phyloP scores from a whole-genome alignment of 2,797 vertebrate species.

The Sebastes iracundus region DNA sequence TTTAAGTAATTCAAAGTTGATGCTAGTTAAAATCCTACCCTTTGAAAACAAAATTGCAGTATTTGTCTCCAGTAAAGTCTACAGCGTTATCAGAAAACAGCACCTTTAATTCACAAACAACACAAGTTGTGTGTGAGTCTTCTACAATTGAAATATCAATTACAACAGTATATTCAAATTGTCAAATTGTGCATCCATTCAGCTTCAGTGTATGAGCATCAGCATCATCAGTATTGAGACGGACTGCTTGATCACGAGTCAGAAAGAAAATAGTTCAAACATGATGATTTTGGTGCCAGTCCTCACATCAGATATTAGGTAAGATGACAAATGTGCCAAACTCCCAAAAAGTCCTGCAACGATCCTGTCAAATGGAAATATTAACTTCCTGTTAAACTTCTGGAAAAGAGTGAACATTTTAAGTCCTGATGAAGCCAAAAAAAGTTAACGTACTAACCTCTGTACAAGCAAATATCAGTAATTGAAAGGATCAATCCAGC shows the following conservation, averaged over 20 bases:
- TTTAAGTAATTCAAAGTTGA: conserved; percentile 15
- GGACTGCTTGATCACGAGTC: not conserved
- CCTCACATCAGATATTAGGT: conserved; percentile 20
- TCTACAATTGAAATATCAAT: conserved; percentile 1
- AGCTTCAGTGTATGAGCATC: not conserved
- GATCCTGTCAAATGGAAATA: conserved; percentile 14
- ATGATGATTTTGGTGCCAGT: conserved; percentile 61
- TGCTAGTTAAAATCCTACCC: not conserved
- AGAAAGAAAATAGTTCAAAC: not conserved
- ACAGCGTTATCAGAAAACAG: conserved; percentile 16
- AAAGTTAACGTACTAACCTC: not conserved
- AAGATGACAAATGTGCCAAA: conserved; percentile 19
- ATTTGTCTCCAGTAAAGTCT: not conserved
- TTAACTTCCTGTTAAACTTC: conserved; percentile 5
- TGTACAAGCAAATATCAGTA: conserved; percentile 32
- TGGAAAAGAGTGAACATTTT: conserved; percentile 7
- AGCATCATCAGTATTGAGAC: not conserved
- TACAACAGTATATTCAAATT: not conserved
- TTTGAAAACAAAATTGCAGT: conserved; percentile 8
- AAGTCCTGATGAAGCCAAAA: conserved; percentile 16
- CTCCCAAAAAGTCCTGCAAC: conserved; percentile 8
- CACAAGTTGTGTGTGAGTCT: conserved; percentile 21
- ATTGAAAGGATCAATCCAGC: conserved; percentile 37
- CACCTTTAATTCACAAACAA: conserved; percentile 22
- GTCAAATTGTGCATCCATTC: not conserved